Evolutionary conservation across 1,140 invertebrate genomes (phyloP), one percentile per base, ranked within the genome.

Genomic region (Antheraea mylitta): DNA sequence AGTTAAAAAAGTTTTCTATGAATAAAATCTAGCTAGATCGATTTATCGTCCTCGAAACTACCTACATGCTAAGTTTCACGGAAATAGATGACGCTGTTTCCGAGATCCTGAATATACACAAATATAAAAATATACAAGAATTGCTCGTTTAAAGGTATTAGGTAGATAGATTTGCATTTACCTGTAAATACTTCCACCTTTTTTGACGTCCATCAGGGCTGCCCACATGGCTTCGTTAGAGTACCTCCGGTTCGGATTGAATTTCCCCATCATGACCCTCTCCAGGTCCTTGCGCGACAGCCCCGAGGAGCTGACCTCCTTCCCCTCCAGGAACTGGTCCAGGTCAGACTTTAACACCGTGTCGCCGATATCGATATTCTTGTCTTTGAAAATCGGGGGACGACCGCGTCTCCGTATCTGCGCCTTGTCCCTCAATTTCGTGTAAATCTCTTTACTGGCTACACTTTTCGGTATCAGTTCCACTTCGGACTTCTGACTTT

Each of bases 111-210:
- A n/a, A n/a, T n/a, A n/a, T n/a, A n/a, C n/a, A n/a, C n/a, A n/a
- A n/a, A n/a, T n/a, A n/a, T n/a, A n/a, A n/a, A n/a, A n/a, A n/a
- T n/a, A n/a, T n/a, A n/a, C n/a, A n/a, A n/a, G n/a, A n/a, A n/a
- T n/a, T n/a, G n/a, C n/a, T n/a, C n/a, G n/a, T n/a, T n/a, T n/a
- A n/a, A n/a, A n/a, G n/a, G n/a, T n/a, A n/a, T n/a, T n/a, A n/a
- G n/a, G n/a, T n/a, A n/a, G 22, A 30, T 2, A 30, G 1, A 30
- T 30, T 30, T 30, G 22, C 22, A 30, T 82, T 79, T 45, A 93
- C 92, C 92, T 89, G 61, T 93, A 93, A 69, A 93, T 93, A 76
- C 92, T 93, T 0, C 92, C 92, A 3, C 93, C 93, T 68, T 89
- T 87, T 71, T 93, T 93, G 0, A 93, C 93, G 67, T 93, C 93